Percentiles rank a stretch among this genome's conserved stretches.
phyloP scores from a whole-genome alignment of 2,113 vertebrate genomes.

The Pardalotus punctatus region DNA sequence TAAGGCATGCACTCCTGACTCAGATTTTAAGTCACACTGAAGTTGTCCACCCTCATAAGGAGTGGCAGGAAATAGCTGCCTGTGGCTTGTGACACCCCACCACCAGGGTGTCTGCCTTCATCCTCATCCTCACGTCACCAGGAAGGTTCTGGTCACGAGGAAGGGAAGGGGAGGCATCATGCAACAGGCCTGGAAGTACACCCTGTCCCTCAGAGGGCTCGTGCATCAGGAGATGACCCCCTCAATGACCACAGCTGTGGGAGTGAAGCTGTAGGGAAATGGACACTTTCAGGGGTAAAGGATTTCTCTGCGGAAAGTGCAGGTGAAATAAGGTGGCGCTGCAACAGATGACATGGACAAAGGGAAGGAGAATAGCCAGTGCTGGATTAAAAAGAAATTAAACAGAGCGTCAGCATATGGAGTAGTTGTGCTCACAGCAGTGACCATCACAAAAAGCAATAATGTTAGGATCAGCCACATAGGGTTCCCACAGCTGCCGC shows the following conservation, averaged over 20 bases:
- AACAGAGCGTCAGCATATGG: background rate
- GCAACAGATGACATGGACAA: background rate
- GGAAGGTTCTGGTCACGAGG: background rate
- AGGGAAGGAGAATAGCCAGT: background rate
- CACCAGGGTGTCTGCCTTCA: background rate
- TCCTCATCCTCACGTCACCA: background rate
- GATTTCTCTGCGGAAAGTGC: background rate
- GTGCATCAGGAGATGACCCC: background rate
- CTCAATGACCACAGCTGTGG: background rate
- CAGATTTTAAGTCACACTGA: accelerated
- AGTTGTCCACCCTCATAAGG: background rate
- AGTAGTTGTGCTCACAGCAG: background rate
- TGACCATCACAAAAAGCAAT: background rate
- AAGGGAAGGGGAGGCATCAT: background rate
- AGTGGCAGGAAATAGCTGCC: background rate
- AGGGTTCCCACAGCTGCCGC: accelerated
- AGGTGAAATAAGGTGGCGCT: accelerated
- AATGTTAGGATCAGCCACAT: background rate
- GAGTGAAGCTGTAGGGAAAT: background rate
- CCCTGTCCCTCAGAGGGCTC: background rate
- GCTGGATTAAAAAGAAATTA: background rate
- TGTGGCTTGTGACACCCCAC: background rate
- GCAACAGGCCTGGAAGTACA: background rate
- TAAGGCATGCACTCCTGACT: background rate
- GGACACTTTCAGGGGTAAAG: background rate